Base-by-base conservation (phyloP, 2,113 vertebrate genomes). In the Glaucidium brasilianum region DNA sequence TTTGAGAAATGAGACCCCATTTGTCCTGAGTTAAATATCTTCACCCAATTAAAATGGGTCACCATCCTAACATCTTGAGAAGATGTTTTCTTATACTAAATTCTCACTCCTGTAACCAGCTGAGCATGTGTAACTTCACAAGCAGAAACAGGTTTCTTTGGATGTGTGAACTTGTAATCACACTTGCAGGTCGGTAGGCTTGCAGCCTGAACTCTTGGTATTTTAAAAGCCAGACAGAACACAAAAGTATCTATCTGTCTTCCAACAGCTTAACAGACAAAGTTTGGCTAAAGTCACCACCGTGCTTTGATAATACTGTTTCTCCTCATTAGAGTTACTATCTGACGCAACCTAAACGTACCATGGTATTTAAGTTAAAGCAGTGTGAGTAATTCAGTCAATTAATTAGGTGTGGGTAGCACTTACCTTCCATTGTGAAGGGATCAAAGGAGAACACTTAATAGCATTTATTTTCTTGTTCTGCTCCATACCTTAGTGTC, bases 381-480 rank as follows among this genome's bases (percentile, higher is more conserved):
- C 37, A 34, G 29, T 15, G 49, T 95, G 78, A 78, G 35, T 74
- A 94, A 84, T 90, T 88, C 32, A 72, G 62, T 64, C 71, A 93
- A 73, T 96, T 84, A 86, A 89, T 91, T 80, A 86, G 76, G 34
- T 80, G 50, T 5, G 18, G 50, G 91, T 89, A 80, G 68, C 4
- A 2, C 63, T 89, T 14, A 3, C 68, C 29, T 91, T 94, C 78
- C 32, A 41, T 41, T 86, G 59, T 63, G 39, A 78, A 50, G 47
- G 52, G 52, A 89, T 86, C 88, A 94, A 81, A 95, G 47, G 29
- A 92, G 50, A 95, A 67, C 50, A 76, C n/a, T 88, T 75, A 71
- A 43, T 67, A 92, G 69, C 37, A 63, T 91, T 92, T 94, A 47
- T 74, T 26, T 55, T 69, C 83, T 92, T 71, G 4, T 87, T 89